Evolutionary conservation across 1,140 invertebrate genomes (phyloP), one percentile per base, ranked within the genome.

Genomic region (Parapsyche elsis): DNA sequence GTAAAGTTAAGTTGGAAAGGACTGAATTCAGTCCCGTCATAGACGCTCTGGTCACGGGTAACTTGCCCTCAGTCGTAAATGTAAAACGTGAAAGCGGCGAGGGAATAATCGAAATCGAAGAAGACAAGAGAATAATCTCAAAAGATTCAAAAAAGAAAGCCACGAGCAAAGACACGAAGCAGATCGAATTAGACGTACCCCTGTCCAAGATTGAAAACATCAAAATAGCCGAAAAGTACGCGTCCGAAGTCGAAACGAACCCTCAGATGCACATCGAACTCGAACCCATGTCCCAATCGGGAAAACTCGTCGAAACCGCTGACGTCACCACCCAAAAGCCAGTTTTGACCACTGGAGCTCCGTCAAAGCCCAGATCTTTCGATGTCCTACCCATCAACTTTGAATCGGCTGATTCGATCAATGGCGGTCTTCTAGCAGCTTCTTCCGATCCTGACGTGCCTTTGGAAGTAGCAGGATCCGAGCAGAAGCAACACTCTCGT

Each of bases 401-500:
- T 75, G 88, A 71, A 46, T 79, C 83, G 38, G 81, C 81, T 10
- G 88, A 88, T 73, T 87, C 88, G 76, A 89, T 89, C 23, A 89
- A 89, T 79, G 86, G 84, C 71, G 88, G 88, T 19, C 83, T 89
- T 7, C 83, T 89, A 53, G 86, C 87, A 4, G 88, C 88, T n/a
- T 87, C 87, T 4, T 88, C 88, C 19, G 88, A 88, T 80, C 87
- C 87, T 21, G 88, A 87, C 77, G 83, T 88, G n/a, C 87, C 88
- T 73, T 80, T 89, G 30, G 88, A 89, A 83, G 87, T 88, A 12
- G 88, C 88, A 57, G 88, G 88, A 0, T 86, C 88, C 57, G 88
- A 89, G 84, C 88, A 88, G 82, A 89, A 89, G 80, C 90, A 92
- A 84, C 90, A 92, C 46, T 93, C 93, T 0, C 87, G 93, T 80